These are phyloP conservation scores for Drosophila barbarae DNA, from an alignment of 2,888 invertebrate species.

Conservation along the genomic window DNA sequence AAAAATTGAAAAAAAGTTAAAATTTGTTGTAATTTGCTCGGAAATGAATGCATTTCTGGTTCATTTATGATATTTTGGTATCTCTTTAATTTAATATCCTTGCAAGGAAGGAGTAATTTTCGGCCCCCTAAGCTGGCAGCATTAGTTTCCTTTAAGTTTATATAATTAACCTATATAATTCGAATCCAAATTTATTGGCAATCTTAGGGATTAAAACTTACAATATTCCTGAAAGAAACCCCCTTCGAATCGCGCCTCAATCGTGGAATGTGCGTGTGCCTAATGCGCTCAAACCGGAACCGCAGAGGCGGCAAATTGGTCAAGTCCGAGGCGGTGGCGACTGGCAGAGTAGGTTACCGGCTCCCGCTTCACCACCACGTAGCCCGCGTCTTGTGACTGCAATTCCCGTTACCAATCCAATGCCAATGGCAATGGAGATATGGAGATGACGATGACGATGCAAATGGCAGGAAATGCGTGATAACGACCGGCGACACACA, in stretches of 20 bases:
- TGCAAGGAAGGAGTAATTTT: no score
- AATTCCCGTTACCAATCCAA: conserved; percentile 24
- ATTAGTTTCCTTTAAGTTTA: no score
- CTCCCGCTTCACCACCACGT: conserved; percentile 11
- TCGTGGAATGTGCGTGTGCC: conserved; percentile 22
- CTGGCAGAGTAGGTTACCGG: conserved; percentile 15
- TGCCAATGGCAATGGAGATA: conserved; percentile 38
- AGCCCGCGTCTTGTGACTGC: conserved; percentile 28
- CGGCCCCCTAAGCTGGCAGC: no score
- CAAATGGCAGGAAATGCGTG: conserved; percentile 73
- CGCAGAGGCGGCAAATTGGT: conserved; percentile 67
- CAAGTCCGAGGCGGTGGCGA: conserved; percentile 40
- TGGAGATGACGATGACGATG: conserved; percentile 45
- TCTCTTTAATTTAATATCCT: no score
- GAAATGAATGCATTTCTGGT: no score
- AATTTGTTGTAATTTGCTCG: no score
- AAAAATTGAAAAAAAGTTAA: no score
- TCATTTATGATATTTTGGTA: no score
- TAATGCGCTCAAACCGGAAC: conserved; percentile 62
- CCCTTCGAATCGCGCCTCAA: not conserved
- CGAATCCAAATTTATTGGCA: no score
- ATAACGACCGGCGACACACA: conserved; percentile 63
- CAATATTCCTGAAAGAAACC: not conserved
- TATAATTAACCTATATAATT: no score
- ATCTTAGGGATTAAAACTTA: not conserved